phyloP scores from a whole-genome alignment of 2,888 invertebrate genomes.

The Phortica okadai region DNA sequence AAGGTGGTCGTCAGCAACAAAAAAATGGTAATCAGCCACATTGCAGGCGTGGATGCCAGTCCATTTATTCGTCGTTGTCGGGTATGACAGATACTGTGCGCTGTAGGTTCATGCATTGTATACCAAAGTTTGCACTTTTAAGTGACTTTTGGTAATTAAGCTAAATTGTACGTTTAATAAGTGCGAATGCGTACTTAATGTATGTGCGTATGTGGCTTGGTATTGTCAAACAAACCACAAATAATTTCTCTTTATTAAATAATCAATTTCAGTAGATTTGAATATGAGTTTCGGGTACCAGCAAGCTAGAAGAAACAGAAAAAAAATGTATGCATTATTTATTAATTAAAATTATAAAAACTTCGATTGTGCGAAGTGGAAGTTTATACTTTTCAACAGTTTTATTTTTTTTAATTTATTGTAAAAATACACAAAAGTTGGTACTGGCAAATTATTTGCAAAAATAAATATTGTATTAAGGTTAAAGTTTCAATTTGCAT shows the following conservation, averaged over 20 bases:
- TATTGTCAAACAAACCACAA: conserved; percentile 57
- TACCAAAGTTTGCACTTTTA: not conserved
- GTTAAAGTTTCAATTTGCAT: too few species aligned
- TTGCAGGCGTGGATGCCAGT: conserved; percentile 36
- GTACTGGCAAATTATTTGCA: too few species aligned
- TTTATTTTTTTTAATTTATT: too few species aligned
- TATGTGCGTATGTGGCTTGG: conserved; percentile 35
- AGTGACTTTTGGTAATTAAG: not conserved
- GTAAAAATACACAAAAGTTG: too few species aligned
- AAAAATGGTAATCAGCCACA: conserved; percentile 40
- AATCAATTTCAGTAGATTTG: conserved; percentile 27
- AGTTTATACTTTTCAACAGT: too few species aligned
- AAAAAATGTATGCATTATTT: not conserved
- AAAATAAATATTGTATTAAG: too few species aligned
- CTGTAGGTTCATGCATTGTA: conserved; percentile 14
- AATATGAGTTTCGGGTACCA: not conserved
- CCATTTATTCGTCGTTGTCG: not conserved
- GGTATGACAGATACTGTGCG: not conserved
- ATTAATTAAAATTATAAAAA: not conserved
- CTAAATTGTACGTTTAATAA: not conserved
- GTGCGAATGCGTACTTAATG: not conserved
- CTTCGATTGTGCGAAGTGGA: too few species aligned
- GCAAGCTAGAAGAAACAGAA: conserved; percentile 13
- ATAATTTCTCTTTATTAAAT: conserved; percentile 61
- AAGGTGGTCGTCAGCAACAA: conserved; percentile 52